Conservation (phyloP, 2,113 vertebrate species). For the Stegostoma tigrinum region DNA sequence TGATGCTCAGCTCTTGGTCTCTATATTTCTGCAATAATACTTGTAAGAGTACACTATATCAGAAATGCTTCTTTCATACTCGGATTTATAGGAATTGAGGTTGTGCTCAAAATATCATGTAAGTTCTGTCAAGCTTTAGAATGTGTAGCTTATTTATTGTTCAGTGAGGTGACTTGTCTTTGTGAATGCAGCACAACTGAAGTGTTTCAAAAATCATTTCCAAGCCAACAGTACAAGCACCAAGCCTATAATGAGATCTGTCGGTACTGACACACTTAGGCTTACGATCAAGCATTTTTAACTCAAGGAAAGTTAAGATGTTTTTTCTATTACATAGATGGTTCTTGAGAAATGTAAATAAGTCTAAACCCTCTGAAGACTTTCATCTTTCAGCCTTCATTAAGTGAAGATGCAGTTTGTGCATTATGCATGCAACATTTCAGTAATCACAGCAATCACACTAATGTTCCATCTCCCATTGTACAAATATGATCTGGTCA, state of each 20-base stretch:
- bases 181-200: constrained; percentile 24
- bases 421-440: background rate
- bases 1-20: background rate
- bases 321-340: background rate
- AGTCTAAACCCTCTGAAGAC: background rate
- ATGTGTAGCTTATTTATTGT: background rate
- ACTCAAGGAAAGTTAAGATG: background rate
- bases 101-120: background rate
- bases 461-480: background rate
- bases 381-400: background rate
- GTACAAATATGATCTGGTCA: background rate
- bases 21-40: background rate
- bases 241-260: background rate
- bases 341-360: constrained; percentile 12
- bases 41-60: background rate
- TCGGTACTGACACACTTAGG: background rate
- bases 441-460: background rate
- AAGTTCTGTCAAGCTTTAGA: background rate
- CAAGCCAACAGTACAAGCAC: background rate
- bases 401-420: background rate
- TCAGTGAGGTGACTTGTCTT: background rate
- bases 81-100: background rate
- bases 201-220: constrained; percentile 26
- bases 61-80: background rate
- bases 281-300: constrained; percentile 24